Evolutionary conservation across 2,888 invertebrate genomes (phyloP).

Genomic region (Sturmia bella): DNA sequence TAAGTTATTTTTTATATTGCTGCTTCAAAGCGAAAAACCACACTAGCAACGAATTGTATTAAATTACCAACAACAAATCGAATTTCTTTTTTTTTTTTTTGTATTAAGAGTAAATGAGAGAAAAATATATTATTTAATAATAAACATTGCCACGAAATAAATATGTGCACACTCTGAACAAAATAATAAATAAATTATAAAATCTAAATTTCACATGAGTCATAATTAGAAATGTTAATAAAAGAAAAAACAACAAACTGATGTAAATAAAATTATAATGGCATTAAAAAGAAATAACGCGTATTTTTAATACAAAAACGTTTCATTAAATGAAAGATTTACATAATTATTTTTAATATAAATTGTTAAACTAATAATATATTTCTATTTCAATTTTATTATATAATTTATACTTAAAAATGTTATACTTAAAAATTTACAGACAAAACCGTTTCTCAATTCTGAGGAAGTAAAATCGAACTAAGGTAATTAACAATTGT

Average conservation of each 20-base stretch:
- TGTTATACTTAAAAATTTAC: too few species aligned
- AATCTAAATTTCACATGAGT: slow-evolving; percentile 41
- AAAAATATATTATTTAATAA: slow-evolving; percentile 38
- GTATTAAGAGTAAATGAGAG: slow-evolving; percentile 17
- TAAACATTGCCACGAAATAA: slow-evolving; percentile 42
- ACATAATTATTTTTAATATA: too few species aligned
- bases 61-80: slow-evolving; percentile 37
- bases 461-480: too few species aligned
- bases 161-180: slow-evolving; percentile 52
- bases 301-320: too few species aligned
- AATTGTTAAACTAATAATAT: too few species aligned
- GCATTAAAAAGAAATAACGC: too few species aligned
- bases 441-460: too few species aligned
- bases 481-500: too few species aligned
- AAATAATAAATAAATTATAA: slow-evolving; percentile 54
- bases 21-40: slow-evolving; percentile 36
- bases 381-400: too few species aligned
- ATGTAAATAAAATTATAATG: slow-evolving; percentile 12
- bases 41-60: slow-evolving; percentile 59
- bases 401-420: too few species aligned
- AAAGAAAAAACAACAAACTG: background rate
- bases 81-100: slow-evolving; percentile 8
- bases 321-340: too few species aligned
- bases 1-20: slow-evolving; percentile 31
- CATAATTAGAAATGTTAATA: slow-evolving; percentile 23